phyloP scores from a whole-genome alignment of 2,888 invertebrate species.

The Thalpophila matura region DNA sequence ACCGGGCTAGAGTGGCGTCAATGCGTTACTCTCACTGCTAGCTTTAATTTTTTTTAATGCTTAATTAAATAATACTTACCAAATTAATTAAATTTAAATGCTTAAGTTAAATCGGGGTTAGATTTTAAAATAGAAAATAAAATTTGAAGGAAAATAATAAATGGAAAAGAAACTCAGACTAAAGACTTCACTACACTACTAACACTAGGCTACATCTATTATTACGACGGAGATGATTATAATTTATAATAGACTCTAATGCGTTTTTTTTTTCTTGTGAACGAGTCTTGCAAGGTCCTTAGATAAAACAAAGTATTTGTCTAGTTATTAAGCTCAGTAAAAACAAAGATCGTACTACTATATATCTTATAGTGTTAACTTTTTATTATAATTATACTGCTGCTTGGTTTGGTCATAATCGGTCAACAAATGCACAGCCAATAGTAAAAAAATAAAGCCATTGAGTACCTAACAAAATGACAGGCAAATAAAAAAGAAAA shows the following conservation, averaged over 20 bases:
- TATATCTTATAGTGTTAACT: neutral
- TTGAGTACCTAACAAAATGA: constrained; percentile 10
- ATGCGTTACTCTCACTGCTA: constrained; percentile 5
- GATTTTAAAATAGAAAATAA: neutral
- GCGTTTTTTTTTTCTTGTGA: constrained; percentile 28
- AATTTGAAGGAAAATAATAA: too few species aligned
- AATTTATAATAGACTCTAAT: constrained; percentile 23
- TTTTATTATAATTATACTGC: neutral
- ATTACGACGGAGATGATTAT: constrained; percentile 5
- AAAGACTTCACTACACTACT: neutral
- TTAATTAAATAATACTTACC: too few species aligned
- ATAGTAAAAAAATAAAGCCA: neutral
- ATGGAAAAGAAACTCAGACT: constrained; percentile 18
- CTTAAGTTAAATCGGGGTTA: neutral
- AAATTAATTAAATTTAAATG: too few species aligned
- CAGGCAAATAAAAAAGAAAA: neutral
- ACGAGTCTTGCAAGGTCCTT: constrained; percentile 36
- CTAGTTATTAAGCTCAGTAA: constrained; percentile 5
- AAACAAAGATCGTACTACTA: neutral
- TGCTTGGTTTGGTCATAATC: constrained; percentile 9
- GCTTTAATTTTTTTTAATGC: too few species aligned
- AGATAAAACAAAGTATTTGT: constrained; percentile 2
- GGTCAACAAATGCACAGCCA: constrained; percentile 8
- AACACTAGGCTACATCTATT: too few species aligned
- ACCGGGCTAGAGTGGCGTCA: constrained; percentile 5